Evolutionary conservation across 2,888 invertebrate genomes (phyloP).

Genomic region (Lasioglossum zephyrum): DNA sequence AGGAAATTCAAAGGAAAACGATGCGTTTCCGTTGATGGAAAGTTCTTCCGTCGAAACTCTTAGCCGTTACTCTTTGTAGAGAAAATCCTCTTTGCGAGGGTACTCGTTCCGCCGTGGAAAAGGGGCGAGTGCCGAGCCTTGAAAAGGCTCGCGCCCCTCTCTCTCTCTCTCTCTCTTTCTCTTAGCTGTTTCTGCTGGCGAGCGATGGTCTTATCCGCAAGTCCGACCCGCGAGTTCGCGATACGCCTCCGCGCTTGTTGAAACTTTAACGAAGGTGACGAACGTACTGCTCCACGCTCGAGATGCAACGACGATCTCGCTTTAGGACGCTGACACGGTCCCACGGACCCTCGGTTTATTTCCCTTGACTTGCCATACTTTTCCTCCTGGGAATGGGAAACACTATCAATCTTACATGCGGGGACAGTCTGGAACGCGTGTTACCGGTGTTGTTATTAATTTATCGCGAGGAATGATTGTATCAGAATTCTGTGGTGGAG

Average conservation of each 20-base stretch:
- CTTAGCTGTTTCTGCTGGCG: background rate
- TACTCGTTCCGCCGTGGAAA: conserved; percentile 33
- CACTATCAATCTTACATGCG: background rate
- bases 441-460: background rate
- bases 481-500: background rate
- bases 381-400: background rate
- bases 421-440: background rate
- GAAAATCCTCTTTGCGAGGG: conserved; percentile 66
- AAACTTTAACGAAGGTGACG: conserved; percentile 65
- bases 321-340: background rate
- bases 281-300: background rate
- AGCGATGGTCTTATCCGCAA: conserved; percentile 54
- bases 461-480: background rate
- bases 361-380: background rate
- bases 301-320: background rate
- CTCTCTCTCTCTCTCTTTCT: background rate
- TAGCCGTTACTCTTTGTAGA: conserved; percentile 59
- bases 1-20: conserved; percentile 31
- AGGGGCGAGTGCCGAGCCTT: conserved; percentile 21
- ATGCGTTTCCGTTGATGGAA: conserved; percentile 54
- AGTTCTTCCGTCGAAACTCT: conserved; percentile 58
- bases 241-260: conserved; percentile 31
- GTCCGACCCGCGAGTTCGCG: conserved; percentile 37
- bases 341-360: background rate
- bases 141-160: conserved; percentile 47